Base-by-base conservation (phyloP, 2,113 vertebrate species). In the Zeus faber region DNA sequence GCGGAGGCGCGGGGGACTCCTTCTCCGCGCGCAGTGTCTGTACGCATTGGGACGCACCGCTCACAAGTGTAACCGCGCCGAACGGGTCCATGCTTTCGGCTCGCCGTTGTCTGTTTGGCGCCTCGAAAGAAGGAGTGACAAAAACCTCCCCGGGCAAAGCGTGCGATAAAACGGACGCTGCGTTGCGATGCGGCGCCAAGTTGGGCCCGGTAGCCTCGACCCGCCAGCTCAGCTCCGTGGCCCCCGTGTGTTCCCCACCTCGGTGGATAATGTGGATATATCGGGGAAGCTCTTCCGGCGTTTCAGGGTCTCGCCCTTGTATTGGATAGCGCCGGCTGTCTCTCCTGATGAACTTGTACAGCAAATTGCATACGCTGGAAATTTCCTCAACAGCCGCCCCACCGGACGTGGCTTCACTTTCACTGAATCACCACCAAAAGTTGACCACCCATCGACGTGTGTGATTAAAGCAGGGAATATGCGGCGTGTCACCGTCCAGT, bases 341-440 rank as follows among this genome's bases (percentile, higher is more conserved):
- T 39, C n/a, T 39, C 35, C 35, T 39, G 35, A 39, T 39, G 35
- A 39, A 39, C 8, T 39, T 39, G 35, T 39, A 39, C 35, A 39
- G 35, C 35, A 39, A 7, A n/a, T 39, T 29, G 27, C 27, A n/a
- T 39, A 39, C 8, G 7, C 35, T 39, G 35, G 13, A 39, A 39
- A 9, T 7, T 10, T 39, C 35, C 35, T 39, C 35, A 11, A 39
- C 14, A 39, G 35, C 35, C 3, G 35, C 35, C 13, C 13, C 35
- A 9, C 35, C 3, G 35, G 1, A 39, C 35, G 13, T 39, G 14
- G 35, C 27, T n/a, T n/a, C n/a, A n/a, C n/a, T n/a, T n/a, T n/a
- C n/a, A n/a, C 4, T 29, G 27, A 29, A 29, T n/a, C n/a, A n/a
- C n/a, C n/a, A 29, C 8, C 4, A 29, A 29, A n/a, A n/a, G n/a